phyloP scores from a whole-genome alignment of 2,888 invertebrate genomes.

The Ochropleura leucogaster region DNA sequence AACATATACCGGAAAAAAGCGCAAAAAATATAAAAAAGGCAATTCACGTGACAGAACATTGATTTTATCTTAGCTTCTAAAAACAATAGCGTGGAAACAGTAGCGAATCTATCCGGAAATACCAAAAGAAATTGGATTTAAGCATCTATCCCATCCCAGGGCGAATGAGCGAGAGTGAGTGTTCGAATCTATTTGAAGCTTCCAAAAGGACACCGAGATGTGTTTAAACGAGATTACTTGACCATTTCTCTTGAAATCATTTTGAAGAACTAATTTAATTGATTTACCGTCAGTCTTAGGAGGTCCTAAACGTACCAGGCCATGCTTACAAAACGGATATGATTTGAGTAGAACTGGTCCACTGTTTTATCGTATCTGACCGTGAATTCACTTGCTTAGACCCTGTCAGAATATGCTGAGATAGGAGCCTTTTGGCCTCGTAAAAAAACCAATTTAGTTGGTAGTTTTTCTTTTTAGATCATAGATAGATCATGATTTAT shows the following conservation, averaged over 20 bases:
- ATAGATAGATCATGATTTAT: no score
- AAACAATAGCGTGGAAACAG: constrained; percentile 49
- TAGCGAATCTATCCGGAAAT: constrained; percentile 54
- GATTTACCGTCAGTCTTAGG: background rate
- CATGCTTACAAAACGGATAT: background rate
- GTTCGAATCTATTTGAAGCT: constrained; percentile 41
- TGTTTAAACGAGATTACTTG: constrained; percentile 56
- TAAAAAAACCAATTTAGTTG: no score
- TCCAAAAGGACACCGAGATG: constrained; percentile 46
- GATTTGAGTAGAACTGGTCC: background rate
- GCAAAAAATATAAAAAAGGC: constrained; percentile 13
- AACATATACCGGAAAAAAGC: constrained; percentile 1
- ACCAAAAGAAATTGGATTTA: constrained; percentile 68
- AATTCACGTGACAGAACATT: constrained; percentile 28
- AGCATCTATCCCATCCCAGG: constrained; percentile 64
- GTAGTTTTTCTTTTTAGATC: no score
- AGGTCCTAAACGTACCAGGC: background rate
- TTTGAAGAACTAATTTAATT: constrained; percentile 9
- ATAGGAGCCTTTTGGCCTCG: no score
- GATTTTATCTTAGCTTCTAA: constrained; percentile 49
- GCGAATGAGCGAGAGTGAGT: constrained; percentile 41
- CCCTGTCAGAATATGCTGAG: no score
- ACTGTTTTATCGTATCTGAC: no score
- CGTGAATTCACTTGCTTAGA: no score
- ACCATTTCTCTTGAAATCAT: constrained; percentile 13